phyloP scores from a whole-genome alignment of 2,888 invertebrate species.

The Incurvaria masculella region DNA sequence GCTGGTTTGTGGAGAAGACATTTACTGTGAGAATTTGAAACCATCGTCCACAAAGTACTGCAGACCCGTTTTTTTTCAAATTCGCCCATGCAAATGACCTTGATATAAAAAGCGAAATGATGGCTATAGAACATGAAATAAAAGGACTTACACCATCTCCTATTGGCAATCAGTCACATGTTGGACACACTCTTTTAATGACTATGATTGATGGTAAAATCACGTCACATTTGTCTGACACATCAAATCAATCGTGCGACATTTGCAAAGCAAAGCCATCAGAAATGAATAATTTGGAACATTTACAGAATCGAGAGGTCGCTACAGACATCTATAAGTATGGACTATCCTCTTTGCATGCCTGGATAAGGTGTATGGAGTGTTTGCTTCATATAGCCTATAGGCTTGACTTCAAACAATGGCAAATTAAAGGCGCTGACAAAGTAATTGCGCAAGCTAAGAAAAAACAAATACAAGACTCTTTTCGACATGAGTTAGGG shows the following conservation, averaged over 20 bases:
- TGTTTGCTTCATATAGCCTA: slow-evolving; percentile 17
- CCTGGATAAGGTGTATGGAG: slow-evolving; percentile 20
- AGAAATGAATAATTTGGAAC: slow-evolving; percentile 16
- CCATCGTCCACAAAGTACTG: slow-evolving; percentile 13
- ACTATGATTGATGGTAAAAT: slow-evolving; percentile 20
- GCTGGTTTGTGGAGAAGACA: slow-evolving; percentile 1
- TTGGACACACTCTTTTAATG: slow-evolving; percentile 14
- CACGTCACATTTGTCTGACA: slow-evolving; percentile 13
- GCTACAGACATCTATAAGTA: slow-evolving; percentile 13
- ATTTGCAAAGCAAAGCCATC: slow-evolving; percentile 15
- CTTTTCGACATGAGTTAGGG: slow-evolving; percentile 12
- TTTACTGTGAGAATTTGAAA: slow-evolving; percentile 12
- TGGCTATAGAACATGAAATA: slow-evolving; percentile 11
- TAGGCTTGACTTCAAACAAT: slow-evolving; percentile 11
- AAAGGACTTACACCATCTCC: slow-evolving; percentile 5
- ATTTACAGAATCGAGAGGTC: slow-evolving; percentile 12
- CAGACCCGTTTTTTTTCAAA: slow-evolving; percentile 8
- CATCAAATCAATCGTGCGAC: slow-evolving; percentile 7
- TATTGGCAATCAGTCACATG: slow-evolving; percentile 7
- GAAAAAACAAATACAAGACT: slow-evolving; percentile 12
- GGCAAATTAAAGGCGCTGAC: slow-evolving; percentile 16
- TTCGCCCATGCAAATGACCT: not conserved
- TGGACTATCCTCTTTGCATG: slow-evolving; percentile 18
- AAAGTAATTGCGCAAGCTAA: slow-evolving; percentile 11
- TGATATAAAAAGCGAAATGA: slow-evolving; percentile 9